Conservation (phyloP, 2,888 invertebrate species). For the Mallateleia sp. region DNA sequence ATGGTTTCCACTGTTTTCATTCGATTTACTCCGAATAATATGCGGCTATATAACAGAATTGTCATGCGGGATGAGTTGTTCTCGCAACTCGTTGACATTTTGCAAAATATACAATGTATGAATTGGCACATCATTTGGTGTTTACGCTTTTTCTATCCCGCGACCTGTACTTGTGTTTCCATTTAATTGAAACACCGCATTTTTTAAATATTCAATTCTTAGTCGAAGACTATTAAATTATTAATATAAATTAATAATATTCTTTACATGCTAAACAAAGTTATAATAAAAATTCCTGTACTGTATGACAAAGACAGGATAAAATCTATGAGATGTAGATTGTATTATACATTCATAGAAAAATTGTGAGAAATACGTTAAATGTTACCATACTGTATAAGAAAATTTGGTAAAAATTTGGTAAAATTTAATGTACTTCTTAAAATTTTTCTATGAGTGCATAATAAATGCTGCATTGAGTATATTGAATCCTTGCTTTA, state of each 20-base stretch:
- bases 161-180: slow-evolving; percentile 5
- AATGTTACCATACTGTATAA: too few species aligned
- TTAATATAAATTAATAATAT: background rate
- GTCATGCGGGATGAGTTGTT: slow-evolving; percentile 59
- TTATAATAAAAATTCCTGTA: too few species aligned
- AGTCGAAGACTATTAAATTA: background rate
- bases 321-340: too few species aligned
- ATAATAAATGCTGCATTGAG: too few species aligned
- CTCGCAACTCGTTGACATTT: slow-evolving; percentile 53
- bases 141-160: slow-evolving; percentile 26
- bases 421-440: too few species aligned
- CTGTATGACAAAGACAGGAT: too few species aligned
- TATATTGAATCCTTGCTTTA: too few species aligned
- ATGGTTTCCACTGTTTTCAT: slow-evolving; percentile 72
- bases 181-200: slow-evolving; percentile 1
- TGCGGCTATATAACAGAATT: slow-evolving; percentile 60
- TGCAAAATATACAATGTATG: slow-evolving; percentile 50
- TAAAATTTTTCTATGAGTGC: too few species aligned
- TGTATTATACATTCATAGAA: too few species aligned
- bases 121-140: slow-evolving; percentile 45
- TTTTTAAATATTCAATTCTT: background rate
- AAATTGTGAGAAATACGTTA: too few species aligned
- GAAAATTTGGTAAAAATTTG: too few species aligned
- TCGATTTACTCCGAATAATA: slow-evolving; percentile 69
- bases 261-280: too few species aligned